Percentiles rank a stretch among this genome's conserved stretches.
Evolutionary conservation across 2,113 vertebrate genomes (phyloP).

Genomic region (Anser cygnoides): DNA sequence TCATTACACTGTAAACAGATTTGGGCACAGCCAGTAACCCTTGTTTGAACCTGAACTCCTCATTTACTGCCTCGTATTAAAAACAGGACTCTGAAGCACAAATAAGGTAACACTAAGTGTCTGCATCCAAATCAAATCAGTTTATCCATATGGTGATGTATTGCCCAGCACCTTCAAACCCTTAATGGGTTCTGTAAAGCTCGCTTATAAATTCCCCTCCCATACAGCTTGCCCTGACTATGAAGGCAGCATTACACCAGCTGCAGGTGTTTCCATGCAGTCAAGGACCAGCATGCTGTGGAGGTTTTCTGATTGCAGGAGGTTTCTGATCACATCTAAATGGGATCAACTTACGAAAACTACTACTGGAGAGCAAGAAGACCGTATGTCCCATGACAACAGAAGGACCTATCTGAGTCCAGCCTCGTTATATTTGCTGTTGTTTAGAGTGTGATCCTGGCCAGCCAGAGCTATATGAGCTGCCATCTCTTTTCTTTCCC

Average conservation of each 20-base stretch:
- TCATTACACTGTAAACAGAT: neutral
- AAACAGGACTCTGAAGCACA: neutral
- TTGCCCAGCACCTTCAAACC: neutral
- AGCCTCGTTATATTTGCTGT: neutral
- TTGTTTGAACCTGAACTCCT: neutral
- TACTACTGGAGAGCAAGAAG: neutral
- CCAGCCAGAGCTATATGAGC: neutral
- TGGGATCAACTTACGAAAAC: neutral
- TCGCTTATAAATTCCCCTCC: neutral
- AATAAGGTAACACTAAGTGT: neutral
- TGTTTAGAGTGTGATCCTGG: neutral
- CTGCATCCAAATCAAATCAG: neutral
- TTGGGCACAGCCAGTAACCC: neutral
- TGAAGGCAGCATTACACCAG: neutral
- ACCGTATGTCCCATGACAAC: neutral
- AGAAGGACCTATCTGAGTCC: neutral
- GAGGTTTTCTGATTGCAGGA: neutral
- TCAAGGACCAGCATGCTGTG: neutral
- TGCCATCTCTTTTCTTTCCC: neutral
- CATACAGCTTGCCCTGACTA: neutral
- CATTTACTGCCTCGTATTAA: neutral
- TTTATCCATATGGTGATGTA: neutral
- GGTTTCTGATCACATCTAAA: neutral
- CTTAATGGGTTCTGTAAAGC: neutral
- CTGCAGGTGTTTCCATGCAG: neutral